These are phyloP conservation scores for Falcaria lacertinaria DNA, from an alignment of 2,888 invertebrate genomes.

Conservation along the genomic window DNA sequence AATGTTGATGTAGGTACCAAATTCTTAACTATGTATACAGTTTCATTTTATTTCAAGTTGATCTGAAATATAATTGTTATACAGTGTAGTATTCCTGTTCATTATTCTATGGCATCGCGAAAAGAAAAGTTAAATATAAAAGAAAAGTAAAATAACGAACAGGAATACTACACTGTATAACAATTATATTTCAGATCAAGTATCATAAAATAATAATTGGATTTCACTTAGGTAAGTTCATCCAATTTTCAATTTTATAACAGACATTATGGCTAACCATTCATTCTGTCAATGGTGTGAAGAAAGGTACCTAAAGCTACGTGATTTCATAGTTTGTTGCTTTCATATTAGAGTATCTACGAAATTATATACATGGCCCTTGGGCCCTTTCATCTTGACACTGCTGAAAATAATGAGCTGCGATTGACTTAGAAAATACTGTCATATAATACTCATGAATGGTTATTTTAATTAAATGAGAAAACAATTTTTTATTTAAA, in stretches of 20 bases:
- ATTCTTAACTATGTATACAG: slow-evolving; percentile 39
- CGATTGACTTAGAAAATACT: slow-evolving; percentile 32
- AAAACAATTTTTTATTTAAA: slow-evolving; percentile 45
- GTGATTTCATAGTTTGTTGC: no score
- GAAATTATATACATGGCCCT: slow-evolving; percentile 49
- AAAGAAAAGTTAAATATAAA: no score
- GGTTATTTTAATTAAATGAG: slow-evolving; percentile 31
- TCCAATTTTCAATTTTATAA: no score
- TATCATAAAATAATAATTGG: no score
- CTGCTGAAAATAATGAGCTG: slow-evolving; percentile 30
- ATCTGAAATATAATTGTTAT: no score
- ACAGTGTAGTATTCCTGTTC: no score
- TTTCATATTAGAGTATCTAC: slow-evolving; percentile 52
- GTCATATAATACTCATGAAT: slow-evolving; percentile 42
- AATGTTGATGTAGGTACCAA: slow-evolving; percentile 13
- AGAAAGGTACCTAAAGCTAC: no score
- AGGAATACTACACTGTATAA: no score
- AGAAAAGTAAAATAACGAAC: no score
- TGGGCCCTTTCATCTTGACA: slow-evolving; percentile 41
- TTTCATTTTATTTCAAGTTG: not conserved
- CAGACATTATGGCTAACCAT: not conserved
- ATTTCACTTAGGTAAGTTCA: no score
- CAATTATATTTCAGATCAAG: no score
- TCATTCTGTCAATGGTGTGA: not conserved
- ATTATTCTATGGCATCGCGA: no score